phyloP scores from a whole-genome alignment of 2,113 vertebrate genomes.

The Tyrannus savana region DNA sequence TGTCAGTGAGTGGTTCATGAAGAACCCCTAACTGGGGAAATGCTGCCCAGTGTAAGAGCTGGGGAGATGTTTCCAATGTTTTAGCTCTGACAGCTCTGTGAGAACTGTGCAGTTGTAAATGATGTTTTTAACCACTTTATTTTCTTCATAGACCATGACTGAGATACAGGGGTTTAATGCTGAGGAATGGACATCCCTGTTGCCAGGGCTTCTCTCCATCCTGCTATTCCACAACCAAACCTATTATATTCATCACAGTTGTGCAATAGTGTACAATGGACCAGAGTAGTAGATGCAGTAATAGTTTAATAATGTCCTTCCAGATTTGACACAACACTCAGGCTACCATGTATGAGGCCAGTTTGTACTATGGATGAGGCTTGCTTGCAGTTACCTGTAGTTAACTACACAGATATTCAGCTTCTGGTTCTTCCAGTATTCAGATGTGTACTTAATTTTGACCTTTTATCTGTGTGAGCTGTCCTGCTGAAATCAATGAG shows the following conservation, averaged over 20 bases:
- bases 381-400: neutral
- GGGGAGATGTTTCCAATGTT: neutral
- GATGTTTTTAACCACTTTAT: neutral
- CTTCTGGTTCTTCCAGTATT: neutral
- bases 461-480: neutral
- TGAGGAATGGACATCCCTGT: neutral
- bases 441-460: neutral
- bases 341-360: rapidly evolving
- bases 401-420: neutral
- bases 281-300: neutral
- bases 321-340: neutral
- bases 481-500: neutral
- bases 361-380: rapidly evolving
- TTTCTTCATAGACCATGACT: neutral
- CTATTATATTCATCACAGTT: rapidly evolving
- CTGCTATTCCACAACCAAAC: neutral
- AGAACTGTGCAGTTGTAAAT: neutral
- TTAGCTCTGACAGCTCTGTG: neutral
- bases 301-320: neutral
- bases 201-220: neutral
- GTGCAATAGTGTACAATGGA: rapidly evolving
- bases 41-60: neutral
- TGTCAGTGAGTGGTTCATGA: neutral
- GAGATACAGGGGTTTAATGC: neutral
- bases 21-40: neutral